Percentiles rank a stretch among this genome's conserved stretches.
Conservation (phyloP, 1,140 invertebrate genomes). For the Nebria ingens region DNA sequence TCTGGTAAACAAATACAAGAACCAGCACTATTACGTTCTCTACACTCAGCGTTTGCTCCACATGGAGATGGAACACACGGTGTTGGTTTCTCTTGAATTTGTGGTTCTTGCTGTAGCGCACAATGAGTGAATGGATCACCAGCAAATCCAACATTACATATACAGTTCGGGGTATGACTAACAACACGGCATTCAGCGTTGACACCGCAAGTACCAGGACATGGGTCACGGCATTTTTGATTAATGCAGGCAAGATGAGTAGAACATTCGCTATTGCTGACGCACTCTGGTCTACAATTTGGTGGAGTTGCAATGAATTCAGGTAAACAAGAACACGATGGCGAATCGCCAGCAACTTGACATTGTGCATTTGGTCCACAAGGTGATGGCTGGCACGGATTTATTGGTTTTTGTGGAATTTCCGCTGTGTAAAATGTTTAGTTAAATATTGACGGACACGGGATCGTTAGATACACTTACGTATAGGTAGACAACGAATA, state of each 20-base stretch:
- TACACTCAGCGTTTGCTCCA: slow-evolving; percentile 55
- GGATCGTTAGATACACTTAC: slow-evolving; percentile 16
- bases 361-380: slow-evolving; percentile 70
- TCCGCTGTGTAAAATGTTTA: slow-evolving; percentile 26
- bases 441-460: slow-evolving; percentile 9
- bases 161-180: slow-evolving; percentile 52
- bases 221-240: slow-evolving; percentile 56
- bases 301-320: slow-evolving; percentile 63
- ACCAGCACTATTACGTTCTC: slow-evolving; percentile 48
- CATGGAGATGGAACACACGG: slow-evolving; percentile 55
- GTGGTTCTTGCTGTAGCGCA: slow-evolving; percentile 27
- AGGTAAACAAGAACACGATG: slow-evolving; percentile 56
- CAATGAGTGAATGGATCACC: slow-evolving; percentile 53
- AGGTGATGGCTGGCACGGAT: slow-evolving; percentile 64
- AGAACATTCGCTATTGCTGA: slow-evolving; percentile 53
- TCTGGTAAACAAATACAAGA: slow-evolving; percentile 56
- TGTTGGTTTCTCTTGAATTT: slow-evolving; percentile 33
- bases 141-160: slow-evolving; percentile 45
- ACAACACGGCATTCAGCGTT: slow-evolving; percentile 55
- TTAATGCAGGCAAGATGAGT: slow-evolving; percentile 48
- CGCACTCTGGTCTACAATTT: slow-evolving; percentile 65
- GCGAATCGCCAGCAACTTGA: slow-evolving; percentile 45
- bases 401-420: slow-evolving; percentile 26
- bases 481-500: slow-evolving; percentile 34
- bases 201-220: slow-evolving; percentile 50